Evolutionary conservation across 2,888 invertebrate species (phyloP), one percentile per base, ranked within the genome.

Genomic region (Halictus quadricinctus): DNA sequence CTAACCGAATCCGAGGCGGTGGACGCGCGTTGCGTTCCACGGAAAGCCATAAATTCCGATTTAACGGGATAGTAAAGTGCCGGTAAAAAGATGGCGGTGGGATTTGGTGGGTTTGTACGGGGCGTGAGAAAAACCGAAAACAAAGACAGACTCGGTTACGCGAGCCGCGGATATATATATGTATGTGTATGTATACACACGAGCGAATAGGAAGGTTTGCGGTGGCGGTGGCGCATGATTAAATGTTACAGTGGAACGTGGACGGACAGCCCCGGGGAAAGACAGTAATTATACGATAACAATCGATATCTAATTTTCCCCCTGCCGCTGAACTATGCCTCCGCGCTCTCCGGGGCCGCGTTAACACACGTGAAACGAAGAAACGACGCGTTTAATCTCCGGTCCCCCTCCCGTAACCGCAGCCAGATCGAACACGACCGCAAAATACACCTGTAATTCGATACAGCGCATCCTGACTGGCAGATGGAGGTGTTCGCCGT

Each of bases 391-490:
- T 83, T 83, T 87, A 87, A 87, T 87, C 79, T 87, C 87, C 87
- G 87, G 87, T 86, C 21, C 54, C 54, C 54, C 54, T 79, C 64
- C 80, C 79, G 80, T 79, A 81, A 86, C 83, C 87, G 87, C 83
- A 73, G 74, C 70, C 72, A 64, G 83, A 87, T 87, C 83, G 83
- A 79, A 84, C 84, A 25, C 18, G 58, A 60, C 84, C 83, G 72
- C 80, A 79, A 74, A 83, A 81, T 87, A 70, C 81, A 83, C 50
- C 76, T 86, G 88, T 84, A 89, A 89, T 86, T 86, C 82, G 89
- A 89, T 89, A 80, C 87, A 75, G 50, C 77, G 54, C 66, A 79
- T 87, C 80, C 83, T 79, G 83, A 76, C 70, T 77, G 87, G 76
- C 87, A 77, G 80, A 83, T 83, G 80, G 76, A 54, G 74, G 79